phyloP scores from a whole-genome alignment of 2,888 invertebrate species.

The Chouioia cunea region DNA sequence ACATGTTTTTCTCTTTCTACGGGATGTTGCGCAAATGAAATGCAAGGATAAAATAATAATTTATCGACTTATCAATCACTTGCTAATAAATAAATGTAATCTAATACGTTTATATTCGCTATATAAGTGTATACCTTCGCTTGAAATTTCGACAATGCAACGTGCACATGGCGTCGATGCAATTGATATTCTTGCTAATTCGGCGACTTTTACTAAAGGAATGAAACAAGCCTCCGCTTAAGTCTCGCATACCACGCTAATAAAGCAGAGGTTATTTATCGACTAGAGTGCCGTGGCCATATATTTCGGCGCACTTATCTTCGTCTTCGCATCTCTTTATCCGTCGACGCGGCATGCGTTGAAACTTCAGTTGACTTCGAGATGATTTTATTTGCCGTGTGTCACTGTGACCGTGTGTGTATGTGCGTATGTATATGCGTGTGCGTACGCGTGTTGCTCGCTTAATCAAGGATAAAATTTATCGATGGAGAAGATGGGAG shows the following conservation, averaged over 20 bases:
- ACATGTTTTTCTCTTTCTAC: too few species aligned
- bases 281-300: conserved; percentile 59
- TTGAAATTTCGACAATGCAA: conserved; percentile 27
- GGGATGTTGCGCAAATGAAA: too few species aligned
- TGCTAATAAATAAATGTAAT: too few species aligned
- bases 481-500: conserved; percentile 47
- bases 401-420: not conserved
- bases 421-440: too few species aligned
- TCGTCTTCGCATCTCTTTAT: conserved; percentile 34
- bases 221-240: conserved; percentile 35
- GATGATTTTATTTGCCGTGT: conserved; percentile 54
- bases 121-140: too few species aligned
- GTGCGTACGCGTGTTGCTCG: conserved; percentile 43
- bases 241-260: conserved; percentile 59
- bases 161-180: conserved; percentile 55
- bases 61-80: too few species aligned
- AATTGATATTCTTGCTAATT: conserved; percentile 67
- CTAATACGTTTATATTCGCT: too few species aligned
- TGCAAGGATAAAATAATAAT: too few species aligned
- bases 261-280: conserved; percentile 69
- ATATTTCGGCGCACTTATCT: conserved; percentile 57
- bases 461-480: conserved; percentile 58
- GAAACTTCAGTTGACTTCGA: conserved; percentile 50
- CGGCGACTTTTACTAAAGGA: conserved; percentile 57
- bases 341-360: conserved; percentile 16